phyloP scores from a whole-genome alignment of 2,888 invertebrate genomes.

The Sphecodes monilicornis region DNA sequence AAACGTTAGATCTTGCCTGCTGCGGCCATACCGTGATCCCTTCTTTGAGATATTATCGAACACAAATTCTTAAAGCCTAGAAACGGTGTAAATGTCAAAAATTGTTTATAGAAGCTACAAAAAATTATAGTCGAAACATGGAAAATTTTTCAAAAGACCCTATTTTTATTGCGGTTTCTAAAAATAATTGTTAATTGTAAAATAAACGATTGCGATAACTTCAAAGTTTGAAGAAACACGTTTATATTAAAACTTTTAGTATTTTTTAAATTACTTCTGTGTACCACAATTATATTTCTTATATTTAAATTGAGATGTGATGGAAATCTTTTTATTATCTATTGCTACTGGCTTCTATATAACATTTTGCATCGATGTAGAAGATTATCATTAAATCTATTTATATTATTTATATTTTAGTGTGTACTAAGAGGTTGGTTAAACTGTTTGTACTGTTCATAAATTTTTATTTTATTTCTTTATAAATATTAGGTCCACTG shows the following conservation, averaged over 20 bases:
- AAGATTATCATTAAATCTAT: too few relatives aligned
- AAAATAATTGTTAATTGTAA: background rate
- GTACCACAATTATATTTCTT: background rate
- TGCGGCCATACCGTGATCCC: constrained; percentile 14
- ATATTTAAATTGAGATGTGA: background rate
- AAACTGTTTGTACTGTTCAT: too few relatives aligned
- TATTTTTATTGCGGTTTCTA: background rate
- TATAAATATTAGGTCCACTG: too few relatives aligned
- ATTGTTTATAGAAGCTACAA: background rate
- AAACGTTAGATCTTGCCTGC: constrained; percentile 41
- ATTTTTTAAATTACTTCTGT: background rate
- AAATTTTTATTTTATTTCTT: too few relatives aligned
- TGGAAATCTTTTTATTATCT: background rate
- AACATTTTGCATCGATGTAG: too few relatives aligned
- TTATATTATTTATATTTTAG: too few relatives aligned
- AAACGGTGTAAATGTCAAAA: background rate
- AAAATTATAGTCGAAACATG: background rate
- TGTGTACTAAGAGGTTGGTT: too few relatives aligned
- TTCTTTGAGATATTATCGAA: constrained; percentile 44
- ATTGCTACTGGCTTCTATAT: too few relatives aligned
- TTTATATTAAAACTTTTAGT: too few relatives aligned
- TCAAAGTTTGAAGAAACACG: background rate
- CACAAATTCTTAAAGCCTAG: constrained; percentile 16
- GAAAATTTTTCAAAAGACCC: background rate
- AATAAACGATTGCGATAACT: background rate